These are phyloP conservation scores for Molorchus minor DNA, from an alignment of 2,888 invertebrate species.

Conservation along the genomic window DNA sequence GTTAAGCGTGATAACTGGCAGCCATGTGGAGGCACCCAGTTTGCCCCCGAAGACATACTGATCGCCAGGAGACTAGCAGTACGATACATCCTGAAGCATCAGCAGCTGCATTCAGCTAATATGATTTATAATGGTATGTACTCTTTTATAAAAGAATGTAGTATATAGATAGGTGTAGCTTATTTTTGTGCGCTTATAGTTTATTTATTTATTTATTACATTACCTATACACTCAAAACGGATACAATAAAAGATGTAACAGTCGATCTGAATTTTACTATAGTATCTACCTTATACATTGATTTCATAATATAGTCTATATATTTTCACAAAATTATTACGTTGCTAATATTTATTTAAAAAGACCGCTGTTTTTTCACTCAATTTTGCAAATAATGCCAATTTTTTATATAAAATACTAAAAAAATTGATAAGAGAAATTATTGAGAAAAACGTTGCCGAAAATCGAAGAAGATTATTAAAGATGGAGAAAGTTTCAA, in stretches of 20 bases:
- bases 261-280: not conserved
- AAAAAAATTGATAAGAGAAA: no score
- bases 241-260: not conserved
- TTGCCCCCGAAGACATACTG: conserved; percentile 62
- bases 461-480: no score
- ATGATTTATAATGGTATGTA: conserved; percentile 67
- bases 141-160: not conserved
- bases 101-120: conserved; percentile 63
- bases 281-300: not conserved
- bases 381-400: no score
- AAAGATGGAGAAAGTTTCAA: no score
- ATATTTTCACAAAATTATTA: no score
- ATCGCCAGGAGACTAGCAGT: conserved; percentile 60
- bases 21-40: conserved; percentile 64
- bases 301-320: not conserved
- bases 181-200: not conserved
- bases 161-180: not conserved
- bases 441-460: no score
- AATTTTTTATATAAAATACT: no score
- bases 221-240: not conserved
- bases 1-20: conserved; percentile 50
- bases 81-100: conserved; percentile 63
- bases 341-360: no score
- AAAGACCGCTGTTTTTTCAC: no score
- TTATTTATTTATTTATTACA: not conserved